Evolutionary conservation across 37 sponge, comb jelly and placozoan species (phyloP), one percentile per base, ranked within the genome.

Genomic region (Chondrilla cf. caribensis): DNA sequence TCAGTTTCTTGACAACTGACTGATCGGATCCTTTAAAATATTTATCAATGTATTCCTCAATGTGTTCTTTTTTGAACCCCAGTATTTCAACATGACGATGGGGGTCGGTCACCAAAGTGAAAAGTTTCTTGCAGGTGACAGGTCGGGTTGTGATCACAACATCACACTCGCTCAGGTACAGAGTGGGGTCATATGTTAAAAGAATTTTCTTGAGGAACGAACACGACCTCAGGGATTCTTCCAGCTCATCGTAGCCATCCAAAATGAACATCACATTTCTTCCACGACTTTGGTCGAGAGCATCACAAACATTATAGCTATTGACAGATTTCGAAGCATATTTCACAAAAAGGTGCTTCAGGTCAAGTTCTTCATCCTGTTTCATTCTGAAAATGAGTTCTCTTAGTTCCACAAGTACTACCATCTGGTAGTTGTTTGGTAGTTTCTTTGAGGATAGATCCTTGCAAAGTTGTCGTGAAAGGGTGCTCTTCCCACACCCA

Each of bases 101-200:
- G 37, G 39, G 39, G 5, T 15, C 8, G 8, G 5, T 7, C 39
- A 70, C 21, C 21, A 32, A 6, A 18, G 5, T 36, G 39, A 70
- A 29, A 3, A 70, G 71, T 3, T 70, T 38, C 6, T 7, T 3
- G 8, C 39, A 38, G 35, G 71, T 70, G 21, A 70, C 71, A 38
- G 71, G 71, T 31, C 71, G 71, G 39, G 71, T 29, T 32, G 71
- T 70, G 71, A 70, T 38, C 7, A 70, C 32, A 15, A 70, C 39
- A 36, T 70, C 71, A 70, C 71, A 70, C 71, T 70, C 71, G 8
- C 8, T 31, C 71, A 70, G 39, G 71, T 70, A 36, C 8, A 9
- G 8, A 19, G 71, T 29, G 29, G 64, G 64, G 6, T 15, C 22
- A 60, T 6, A 22, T 70, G 71, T 7, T 37, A 38, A 33, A 70